phyloP scores from a whole-genome alignment of 2,113 vertebrate genomes.

The Heterochromis multidens region DNA sequence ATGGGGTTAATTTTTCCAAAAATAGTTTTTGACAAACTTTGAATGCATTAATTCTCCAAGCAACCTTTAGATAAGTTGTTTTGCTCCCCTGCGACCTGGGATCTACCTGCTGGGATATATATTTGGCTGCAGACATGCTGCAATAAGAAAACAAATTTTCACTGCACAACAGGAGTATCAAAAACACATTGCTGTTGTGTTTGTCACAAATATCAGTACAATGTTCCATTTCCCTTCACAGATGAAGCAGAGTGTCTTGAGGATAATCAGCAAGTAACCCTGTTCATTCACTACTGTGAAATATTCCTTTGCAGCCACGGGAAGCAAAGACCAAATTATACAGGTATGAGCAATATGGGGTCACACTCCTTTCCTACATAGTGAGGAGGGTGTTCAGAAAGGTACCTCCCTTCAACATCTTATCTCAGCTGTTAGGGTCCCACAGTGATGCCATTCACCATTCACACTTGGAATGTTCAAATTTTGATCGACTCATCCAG shows the following conservation, averaged over 20 bases:
- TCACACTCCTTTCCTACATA: too few species aligned
- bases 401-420: neutral
- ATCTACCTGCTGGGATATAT: neutral
- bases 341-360: neutral
- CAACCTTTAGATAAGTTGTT: neutral
- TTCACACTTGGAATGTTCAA: too few species aligned
- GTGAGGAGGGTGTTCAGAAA: neutral
- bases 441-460: too few species aligned
- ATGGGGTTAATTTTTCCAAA: neutral
- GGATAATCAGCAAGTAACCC: neutral
- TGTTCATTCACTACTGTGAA: neutral
- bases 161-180: neutral
- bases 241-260: neutral
- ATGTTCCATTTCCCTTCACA: neutral
- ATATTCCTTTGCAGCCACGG: neutral
- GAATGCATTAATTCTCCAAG: neutral
- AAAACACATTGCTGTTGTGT: neutral
- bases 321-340: neutral
- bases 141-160: neutral
- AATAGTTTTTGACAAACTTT: neutral
- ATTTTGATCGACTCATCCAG: too few species aligned
- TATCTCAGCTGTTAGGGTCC: neutral
- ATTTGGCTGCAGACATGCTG: neutral
- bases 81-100: neutral
- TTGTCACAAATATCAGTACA: neutral